Percentiles rank a stretch among this genome's conserved stretches.
Conservation (phyloP, 2,797 vertebrate genomes). For the Phrynocephalus vlangalii region DNA sequence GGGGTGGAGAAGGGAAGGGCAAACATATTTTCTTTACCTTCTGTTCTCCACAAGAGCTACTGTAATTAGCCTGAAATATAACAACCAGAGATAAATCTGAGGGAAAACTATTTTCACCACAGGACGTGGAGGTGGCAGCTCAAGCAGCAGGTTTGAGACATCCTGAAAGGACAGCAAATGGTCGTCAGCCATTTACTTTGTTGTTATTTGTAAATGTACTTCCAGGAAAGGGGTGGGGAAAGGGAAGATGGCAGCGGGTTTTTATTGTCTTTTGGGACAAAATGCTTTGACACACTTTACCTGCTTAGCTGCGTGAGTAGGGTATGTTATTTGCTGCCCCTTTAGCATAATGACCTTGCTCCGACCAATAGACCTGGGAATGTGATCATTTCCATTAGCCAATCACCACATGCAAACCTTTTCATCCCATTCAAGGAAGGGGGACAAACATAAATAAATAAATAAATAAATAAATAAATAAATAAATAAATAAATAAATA, state of each 20-base stretch:
- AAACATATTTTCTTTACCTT: slow-evolving; percentile 34
- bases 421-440: not conserved
- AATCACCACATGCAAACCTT: not conserved
- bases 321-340: not conserved
- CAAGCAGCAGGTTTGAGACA: not conserved
- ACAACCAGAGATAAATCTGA: slow-evolving; percentile 61
- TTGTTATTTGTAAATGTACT: not conserved
- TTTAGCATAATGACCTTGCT: not conserved
- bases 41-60: slow-evolving; percentile 59
- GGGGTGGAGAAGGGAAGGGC: too few relatives aligned
- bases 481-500: too few relatives aligned
- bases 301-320: not conserved
- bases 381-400: slow-evolving; percentile 37
- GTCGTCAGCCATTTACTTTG: not conserved
- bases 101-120: slow-evolving; percentile 55
- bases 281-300: not conserved
- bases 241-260: not conserved
- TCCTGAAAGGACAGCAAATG: not conserved
- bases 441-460: too few relatives aligned
- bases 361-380: too few relatives aligned
- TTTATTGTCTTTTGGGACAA: not conserved
- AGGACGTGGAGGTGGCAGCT: slow-evolving; percentile 14
- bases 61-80: slow-evolving; percentile 71
- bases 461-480: too few relatives aligned
- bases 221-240: not conserved